A percentile compares a stretch with the other conserved stretches of the same genome.
phyloP scores from a whole-genome alignment of 1,140 invertebrate genomes.

The Homarus americanus region DNA sequence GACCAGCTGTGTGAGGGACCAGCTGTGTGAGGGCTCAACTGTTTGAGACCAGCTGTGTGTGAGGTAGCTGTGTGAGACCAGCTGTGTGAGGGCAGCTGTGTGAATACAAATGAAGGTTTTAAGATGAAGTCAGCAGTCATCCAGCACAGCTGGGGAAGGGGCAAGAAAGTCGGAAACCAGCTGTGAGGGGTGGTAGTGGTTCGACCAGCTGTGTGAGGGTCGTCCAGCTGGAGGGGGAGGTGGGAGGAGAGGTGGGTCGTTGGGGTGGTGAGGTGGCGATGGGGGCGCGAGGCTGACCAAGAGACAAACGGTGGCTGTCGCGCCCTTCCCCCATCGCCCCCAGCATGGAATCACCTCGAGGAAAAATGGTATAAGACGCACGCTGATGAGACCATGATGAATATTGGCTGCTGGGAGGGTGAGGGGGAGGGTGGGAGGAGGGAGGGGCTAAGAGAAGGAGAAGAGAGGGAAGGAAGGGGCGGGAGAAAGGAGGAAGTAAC shows the following conservation, averaged over 20 bases:
- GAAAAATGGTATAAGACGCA: conserved; percentile 24
- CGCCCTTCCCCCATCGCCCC: not conserved
- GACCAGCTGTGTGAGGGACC: too few species aligned
- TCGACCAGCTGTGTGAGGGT: too few species aligned
- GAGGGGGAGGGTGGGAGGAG: not conserved
- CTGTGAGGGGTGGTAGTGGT: not conserved
- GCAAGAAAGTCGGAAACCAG: too few species aligned
- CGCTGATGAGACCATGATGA: conserved; percentile 39
- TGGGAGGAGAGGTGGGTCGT: not conserved
- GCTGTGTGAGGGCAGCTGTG: too few species aligned
- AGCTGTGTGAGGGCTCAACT: too few species aligned
- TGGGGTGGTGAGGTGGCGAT: not conserved
- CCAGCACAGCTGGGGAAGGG: not conserved
- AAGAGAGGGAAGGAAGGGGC: not conserved
- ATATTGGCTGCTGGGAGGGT: conserved; percentile 15
- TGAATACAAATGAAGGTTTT: too few species aligned
- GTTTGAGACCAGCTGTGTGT: too few species aligned
- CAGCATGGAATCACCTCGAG: conserved; percentile 12
- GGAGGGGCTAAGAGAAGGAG: too few species aligned
- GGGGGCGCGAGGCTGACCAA: not conserved
- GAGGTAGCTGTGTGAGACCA: too few species aligned
- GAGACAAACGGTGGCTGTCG: not conserved
- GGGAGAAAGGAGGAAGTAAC: not conserved
- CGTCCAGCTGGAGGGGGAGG: not conserved
- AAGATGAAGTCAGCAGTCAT: too few species aligned